Evolutionary conservation across 2,888 invertebrate species (phyloP).

Genomic region (Harpalus rufipes): DNA sequence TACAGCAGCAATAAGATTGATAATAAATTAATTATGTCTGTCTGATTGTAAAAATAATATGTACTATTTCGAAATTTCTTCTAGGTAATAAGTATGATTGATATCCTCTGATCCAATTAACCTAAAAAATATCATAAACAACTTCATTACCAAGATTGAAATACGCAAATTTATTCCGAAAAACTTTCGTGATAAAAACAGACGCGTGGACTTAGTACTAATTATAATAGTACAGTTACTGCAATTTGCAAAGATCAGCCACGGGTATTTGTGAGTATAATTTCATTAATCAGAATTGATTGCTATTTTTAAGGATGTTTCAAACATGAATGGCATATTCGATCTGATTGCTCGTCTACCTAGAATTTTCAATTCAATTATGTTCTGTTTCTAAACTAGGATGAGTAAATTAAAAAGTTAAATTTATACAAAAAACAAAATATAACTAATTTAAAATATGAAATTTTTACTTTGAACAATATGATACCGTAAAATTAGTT

Average conservation of each 20-base stretch:
- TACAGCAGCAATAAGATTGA: background rate
- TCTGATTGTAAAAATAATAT: background rate
- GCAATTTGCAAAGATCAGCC: constrained; percentile 27
- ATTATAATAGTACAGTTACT: constrained; percentile 6
- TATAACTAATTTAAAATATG: too few relatives aligned
- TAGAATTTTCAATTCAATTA: too few relatives aligned
- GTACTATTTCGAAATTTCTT: constrained; percentile 20
- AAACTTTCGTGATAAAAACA: constrained; percentile 17
- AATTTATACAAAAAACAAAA: too few relatives aligned
- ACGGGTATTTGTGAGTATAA: constrained; percentile 29
- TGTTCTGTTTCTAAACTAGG: too few relatives aligned
- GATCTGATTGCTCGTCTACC: too few relatives aligned
- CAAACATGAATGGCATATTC: too few relatives aligned
- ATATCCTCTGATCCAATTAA: constrained; percentile 26
- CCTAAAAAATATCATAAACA: constrained; percentile 24
- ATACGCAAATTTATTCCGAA: constrained; percentile 43
- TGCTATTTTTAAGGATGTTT: background rate
- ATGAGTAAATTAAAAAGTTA: too few relatives aligned
- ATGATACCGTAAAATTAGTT: too few relatives aligned
- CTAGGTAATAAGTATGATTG: constrained; percentile 21
- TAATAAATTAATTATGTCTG: constrained; percentile 24
- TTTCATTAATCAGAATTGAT: constrained; percentile 7
- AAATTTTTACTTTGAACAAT: too few relatives aligned
- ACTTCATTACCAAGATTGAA: constrained; percentile 25
- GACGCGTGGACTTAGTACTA: constrained; percentile 1